Base-by-base conservation (phyloP, 2,888 invertebrate species). In the Enchytraeus crypticus region DNA sequence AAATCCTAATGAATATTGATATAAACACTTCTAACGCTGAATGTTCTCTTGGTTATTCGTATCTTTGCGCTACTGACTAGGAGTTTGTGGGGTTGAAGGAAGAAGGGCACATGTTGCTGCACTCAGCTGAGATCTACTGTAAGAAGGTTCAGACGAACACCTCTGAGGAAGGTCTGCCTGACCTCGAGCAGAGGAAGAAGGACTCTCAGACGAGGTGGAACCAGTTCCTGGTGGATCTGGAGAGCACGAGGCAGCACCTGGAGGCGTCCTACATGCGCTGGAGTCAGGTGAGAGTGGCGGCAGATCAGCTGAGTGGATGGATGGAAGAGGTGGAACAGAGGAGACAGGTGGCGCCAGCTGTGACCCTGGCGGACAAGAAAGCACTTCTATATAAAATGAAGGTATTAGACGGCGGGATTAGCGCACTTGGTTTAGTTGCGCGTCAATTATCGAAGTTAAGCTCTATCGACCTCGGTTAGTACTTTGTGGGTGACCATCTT, bases 281-380 rank as follows among this genome's bases (percentile, higher is more conserved):
- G 76, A 88, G 89, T 49, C 92, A 95, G 75, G 93, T 93, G 75
- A 88, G 89, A n/a, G 83, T 88, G 43, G 88, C 89, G 3, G 90
- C 92, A 79, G 92, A 93, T 74, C 91, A 93, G 78, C 88, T 93
- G 21, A 89, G 92, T 73, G 89, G 92, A 83, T 93, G 95, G 92
- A 89, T 96, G 64, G 87, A 87, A 33, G 93, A 95, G 72, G 85
- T 92, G 71, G 92, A 93, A 82, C 89, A 90, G 4, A 90, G 92
- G 80, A 65, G 76, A n/a, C 64, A 71, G 32, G 74, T 73, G 5
- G 49, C 71, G 53, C 70, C 73, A 30, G 74, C 74, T 32, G 69
- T 69, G 46, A 77, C 76, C 57, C 71, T 78, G 2, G 66, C 73
- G 38, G 76, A 77, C 65, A 77, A 76, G 69, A 74, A 73, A 62